Percentiles rank a stretch among this genome's conserved stretches.
Conservation (phyloP, 2,797 vertebrate genomes). For the Gadopsis marmoratus region DNA sequence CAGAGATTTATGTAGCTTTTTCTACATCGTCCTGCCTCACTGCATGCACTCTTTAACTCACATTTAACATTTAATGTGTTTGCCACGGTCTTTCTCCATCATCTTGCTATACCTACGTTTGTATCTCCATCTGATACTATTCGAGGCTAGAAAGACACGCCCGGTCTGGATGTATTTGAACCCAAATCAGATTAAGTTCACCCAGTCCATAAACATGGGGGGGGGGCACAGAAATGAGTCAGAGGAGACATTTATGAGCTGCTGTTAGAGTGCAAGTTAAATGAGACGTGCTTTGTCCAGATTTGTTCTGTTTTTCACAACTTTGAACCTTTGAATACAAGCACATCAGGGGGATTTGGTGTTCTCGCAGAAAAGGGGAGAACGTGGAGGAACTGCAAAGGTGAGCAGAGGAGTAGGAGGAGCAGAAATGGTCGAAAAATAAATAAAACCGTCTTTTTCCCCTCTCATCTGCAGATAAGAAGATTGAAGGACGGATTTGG, state of each 20-base stretch:
- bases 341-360: constrained; percentile 40
- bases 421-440: constrained; percentile 25
- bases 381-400: not conserved
- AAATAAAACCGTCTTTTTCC: constrained; percentile 26
- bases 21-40: not conserved
- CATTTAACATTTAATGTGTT: not conserved
- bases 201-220: not conserved
- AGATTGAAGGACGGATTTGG: constrained; percentile 41
- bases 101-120: not conserved
- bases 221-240: not conserved
- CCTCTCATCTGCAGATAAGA: constrained; percentile 36
- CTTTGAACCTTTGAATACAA: constrained; percentile 25
- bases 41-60: not conserved
- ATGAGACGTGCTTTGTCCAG: not conserved
- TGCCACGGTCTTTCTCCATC: not conserved
- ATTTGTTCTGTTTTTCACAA: constrained; percentile 40
- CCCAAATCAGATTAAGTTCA: not conserved
- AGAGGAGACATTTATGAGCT: constrained; percentile 2
- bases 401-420: constrained; percentile 16
- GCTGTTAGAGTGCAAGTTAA: not conserved
- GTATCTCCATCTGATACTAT: not conserved
- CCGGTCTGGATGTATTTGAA: not conserved
- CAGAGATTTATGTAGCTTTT: not conserved
- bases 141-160: not conserved
- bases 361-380: constrained; percentile 5